phyloP scores from a whole-genome alignment of 2,113 vertebrate species.

The Micronycteris hirsuta region DNA sequence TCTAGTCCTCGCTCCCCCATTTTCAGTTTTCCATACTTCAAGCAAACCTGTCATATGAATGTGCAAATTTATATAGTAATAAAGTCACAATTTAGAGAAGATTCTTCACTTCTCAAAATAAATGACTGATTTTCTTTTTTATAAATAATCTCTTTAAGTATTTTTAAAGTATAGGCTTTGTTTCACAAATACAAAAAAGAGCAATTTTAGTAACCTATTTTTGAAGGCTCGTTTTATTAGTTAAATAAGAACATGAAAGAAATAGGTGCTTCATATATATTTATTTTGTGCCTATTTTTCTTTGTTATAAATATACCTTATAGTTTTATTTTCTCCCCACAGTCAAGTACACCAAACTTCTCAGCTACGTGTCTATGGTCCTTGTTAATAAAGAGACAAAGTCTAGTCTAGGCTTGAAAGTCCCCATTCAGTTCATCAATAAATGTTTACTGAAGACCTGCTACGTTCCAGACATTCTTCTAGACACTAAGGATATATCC shows the following conservation, averaged over 20 bases:
- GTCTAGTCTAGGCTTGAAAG: background rate
- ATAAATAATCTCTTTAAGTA: background rate
- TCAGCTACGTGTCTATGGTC: background rate
- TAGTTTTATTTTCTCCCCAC: background rate
- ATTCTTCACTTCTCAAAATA: background rate
- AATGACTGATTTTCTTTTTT: background rate
- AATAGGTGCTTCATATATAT: background rate
- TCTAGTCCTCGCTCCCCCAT: background rate
- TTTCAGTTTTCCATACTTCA: background rate
- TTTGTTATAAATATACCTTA: background rate
- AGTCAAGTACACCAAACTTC: background rate
- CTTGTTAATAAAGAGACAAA: background rate
- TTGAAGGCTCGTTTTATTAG: background rate
- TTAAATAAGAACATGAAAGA: conserved; percentile 7
- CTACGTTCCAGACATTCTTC: background rate
- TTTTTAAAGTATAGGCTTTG: background rate
- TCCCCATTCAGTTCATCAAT: background rate
- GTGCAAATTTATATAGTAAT: background rate
- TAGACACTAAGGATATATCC: background rate
- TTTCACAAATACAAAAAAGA: background rate
- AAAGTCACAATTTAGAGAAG: background rate
- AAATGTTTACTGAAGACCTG: background rate
- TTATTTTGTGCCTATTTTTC: background rate
- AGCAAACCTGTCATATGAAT: background rate
- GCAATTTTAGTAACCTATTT: background rate